Base-by-base conservation (phyloP, 2,888 invertebrate species). In the Artemia sinica region DNA sequence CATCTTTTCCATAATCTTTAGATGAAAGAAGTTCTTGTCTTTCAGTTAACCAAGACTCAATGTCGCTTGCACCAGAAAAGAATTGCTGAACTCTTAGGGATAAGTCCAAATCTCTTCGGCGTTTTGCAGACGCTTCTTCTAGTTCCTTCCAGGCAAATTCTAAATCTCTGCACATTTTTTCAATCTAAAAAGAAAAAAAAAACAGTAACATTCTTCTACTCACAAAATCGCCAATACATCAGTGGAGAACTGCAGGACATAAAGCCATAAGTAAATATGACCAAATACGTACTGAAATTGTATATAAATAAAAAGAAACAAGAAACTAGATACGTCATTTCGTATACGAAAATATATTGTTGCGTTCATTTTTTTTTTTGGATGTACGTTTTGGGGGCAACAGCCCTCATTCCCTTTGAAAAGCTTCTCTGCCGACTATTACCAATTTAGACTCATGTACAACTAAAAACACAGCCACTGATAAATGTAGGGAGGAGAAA, bases 1-100 rank as follows among this genome's bases (percentile, higher is more conserved):
- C 82, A 78, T 95, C 93, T 67, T 87, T 81, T n/a, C 93, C 93
- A 72, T 87, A 88, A 77, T 93, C 91, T 0, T 85, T 86, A n/a
- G 87, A 87, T 50, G 84, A 84, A 8, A 94, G 79, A 50, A 88
- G 84, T 71, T 89, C 87, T 66, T 86, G 86, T 77, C 89, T 89
- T 79, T 95, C 94, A 52, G 86, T 85, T 72, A 95, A 82, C 94
- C 94, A 95, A 49, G 88, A 86, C 79, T 95, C 95, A 72, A 95
- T 88, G 79, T 93, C 93, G 66, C 86, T 86, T 12, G 91, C 89
- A 77, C 93, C 92, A 75, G 89, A 90, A 79, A 89, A 84, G 80
- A 89, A 92, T 81, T 93, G 91, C 78, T 95, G 95, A 11, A 91
- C 89, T 76, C 87, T 87, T 69, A 94, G 80, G 0, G 91, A 90